Percentiles rank a stretch among this genome's conserved stretches.
These are phyloP conservation scores for Seira ritae DNA, from an alignment of 2,888 invertebrate genomes.

Conservation along the genomic window DNA sequence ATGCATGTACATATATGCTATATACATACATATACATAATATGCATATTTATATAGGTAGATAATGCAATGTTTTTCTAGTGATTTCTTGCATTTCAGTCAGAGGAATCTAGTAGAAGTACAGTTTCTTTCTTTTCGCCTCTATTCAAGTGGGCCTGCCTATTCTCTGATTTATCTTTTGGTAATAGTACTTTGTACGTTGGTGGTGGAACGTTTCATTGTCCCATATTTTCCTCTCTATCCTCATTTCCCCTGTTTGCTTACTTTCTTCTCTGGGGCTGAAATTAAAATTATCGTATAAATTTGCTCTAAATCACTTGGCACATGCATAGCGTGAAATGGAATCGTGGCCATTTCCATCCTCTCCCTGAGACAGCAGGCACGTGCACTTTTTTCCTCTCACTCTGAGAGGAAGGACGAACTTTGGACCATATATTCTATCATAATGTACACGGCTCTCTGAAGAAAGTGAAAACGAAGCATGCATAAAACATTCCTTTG, in stretches of 20 bases:
- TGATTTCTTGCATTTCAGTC: neutral
- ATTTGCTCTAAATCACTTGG: slow-evolving; percentile 52
- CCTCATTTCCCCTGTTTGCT: neutral
- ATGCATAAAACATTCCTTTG: slow-evolving; percentile 1
- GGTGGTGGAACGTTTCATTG: slow-evolving; percentile 3
- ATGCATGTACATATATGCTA: neutral
- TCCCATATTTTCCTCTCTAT: neutral
- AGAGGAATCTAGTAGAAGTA: neutral
- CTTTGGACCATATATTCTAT: too few relatives aligned
- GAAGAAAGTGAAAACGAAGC: neutral
- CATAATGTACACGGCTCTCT: neutral
- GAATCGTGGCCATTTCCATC: neutral
- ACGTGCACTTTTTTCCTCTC: neutral
- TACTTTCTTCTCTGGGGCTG: neutral
- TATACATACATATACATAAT: too few relatives aligned
- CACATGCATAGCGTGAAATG: slow-evolving; percentile 25
- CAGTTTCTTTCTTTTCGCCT: neutral
- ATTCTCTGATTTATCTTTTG: slow-evolving; percentile 2
- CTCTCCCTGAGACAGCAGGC: neutral
- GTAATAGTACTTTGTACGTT: neutral
- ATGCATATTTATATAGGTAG: too few relatives aligned
- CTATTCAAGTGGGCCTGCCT: neutral
- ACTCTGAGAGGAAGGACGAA: neutral
- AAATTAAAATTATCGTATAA: slow-evolving; percentile 53
- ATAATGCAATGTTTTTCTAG: too few relatives aligned